phyloP scores from a whole-genome alignment of 2,797 vertebrate genomes.

The Peromyscus eremicus region DNA sequence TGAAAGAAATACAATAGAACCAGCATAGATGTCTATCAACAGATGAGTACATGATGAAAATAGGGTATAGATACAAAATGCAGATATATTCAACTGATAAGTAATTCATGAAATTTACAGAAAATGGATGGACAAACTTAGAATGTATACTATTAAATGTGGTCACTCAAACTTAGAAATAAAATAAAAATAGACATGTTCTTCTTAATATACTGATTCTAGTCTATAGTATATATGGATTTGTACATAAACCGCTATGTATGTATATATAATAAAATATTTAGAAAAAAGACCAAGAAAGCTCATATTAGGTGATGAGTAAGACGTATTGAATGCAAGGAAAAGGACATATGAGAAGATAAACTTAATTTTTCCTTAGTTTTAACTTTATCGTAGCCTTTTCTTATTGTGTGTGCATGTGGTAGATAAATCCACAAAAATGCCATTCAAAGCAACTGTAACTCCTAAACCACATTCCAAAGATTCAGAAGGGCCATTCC shows the following conservation, averaged over 20 bases:
- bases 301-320: not conserved
- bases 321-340: not conserved
- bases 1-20: not conserved
- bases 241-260: not conserved
- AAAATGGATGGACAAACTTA: not conserved
- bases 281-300: not conserved
- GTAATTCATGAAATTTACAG: not conserved
- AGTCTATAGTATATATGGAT: not conserved
- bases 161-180: not conserved
- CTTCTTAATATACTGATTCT: not conserved
- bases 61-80: too few species aligned
- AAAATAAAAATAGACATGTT: not conserved
- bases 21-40: not conserved
- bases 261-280: not conserved
- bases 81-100: not conserved
- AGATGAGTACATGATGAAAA: not conserved
- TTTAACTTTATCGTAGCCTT: not conserved
- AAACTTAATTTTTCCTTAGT: not conserved
- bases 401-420: not conserved
- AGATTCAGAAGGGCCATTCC: not conserved
- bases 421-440: not conserved
- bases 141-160: not conserved
- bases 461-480: not conserved
- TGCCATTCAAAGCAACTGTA: not conserved
- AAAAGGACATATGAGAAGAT: not conserved